Evolutionary conservation across 2,113 vertebrate species (phyloP).

Genomic region (Pterocles burchelli): DNA sequence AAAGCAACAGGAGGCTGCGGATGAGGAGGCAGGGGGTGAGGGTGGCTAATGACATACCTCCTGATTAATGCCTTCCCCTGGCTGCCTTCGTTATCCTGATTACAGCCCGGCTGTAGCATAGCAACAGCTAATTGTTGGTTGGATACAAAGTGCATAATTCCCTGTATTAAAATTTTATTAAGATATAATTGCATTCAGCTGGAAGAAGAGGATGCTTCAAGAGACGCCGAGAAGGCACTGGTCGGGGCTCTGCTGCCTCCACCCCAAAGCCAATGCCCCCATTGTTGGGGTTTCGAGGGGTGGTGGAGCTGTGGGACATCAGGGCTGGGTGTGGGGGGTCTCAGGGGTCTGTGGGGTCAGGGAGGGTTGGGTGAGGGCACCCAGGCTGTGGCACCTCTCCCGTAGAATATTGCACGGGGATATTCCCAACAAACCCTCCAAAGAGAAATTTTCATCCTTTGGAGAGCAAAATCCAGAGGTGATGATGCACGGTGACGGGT

Average conservation of each 20-base stretch:
- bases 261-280: too few species aligned
- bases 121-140: conserved; percentile 69
- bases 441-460: background rate
- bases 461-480: background rate
- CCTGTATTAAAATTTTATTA: conserved; percentile 59
- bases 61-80: conserved; percentile 65
- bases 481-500: background rate
- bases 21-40: background rate
- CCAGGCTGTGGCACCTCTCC: rapidly evolving
- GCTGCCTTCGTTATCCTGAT: conserved; percentile 56
- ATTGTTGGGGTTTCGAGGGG: too few species aligned
- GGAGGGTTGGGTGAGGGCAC: background rate
- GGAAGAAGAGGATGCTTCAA: conserved; percentile 33
- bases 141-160: conserved; percentile 65
- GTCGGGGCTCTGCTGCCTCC: background rate
- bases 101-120: conserved; percentile 63
- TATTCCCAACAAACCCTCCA: background rate
- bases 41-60: background rate
- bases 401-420: background rate
- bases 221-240: conserved; percentile 6
- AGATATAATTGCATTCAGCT: conserved; percentile 32
- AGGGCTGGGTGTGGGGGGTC: rapidly evolving
- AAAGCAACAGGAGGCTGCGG: background rate
- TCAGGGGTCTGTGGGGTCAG: too few species aligned
- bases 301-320: too few species aligned